Conservation (phyloP, 2,888 invertebrate genomes). For the Ptilodon capucinus region DNA sequence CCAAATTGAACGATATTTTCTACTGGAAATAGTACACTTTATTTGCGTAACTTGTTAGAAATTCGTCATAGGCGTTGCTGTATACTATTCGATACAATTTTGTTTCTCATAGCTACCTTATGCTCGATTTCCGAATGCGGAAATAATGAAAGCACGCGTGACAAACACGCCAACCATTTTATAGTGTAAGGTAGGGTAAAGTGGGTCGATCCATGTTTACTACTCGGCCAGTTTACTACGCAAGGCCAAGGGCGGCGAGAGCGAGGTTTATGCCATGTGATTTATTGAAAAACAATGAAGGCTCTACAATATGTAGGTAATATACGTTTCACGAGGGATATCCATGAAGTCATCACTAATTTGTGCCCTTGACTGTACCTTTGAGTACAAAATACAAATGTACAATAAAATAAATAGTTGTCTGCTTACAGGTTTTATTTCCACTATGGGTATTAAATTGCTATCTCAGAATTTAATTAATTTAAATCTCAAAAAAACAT, state of each 20-base stretch:
- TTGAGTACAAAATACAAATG: too few relatives aligned
- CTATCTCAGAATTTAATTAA: too few relatives aligned
- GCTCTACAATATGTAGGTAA: too few relatives aligned
- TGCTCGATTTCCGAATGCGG: constrained; percentile 6
- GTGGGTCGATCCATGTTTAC: constrained; percentile 28
- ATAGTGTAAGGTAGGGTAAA: constrained; percentile 18
- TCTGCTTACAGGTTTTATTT: too few relatives aligned
- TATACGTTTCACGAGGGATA: background rate
- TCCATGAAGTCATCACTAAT: too few relatives aligned
- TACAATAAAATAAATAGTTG: too few relatives aligned
- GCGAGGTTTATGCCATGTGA: background rate
- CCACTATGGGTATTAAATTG: too few relatives aligned
- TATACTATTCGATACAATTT: background rate
- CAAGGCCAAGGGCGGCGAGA: constrained; percentile 25
- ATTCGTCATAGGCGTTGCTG: background rate
- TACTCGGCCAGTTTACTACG: constrained; percentile 21
- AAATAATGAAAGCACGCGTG: constrained; percentile 24
- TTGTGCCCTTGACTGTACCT: too few relatives aligned
- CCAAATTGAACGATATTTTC: too few relatives aligned
- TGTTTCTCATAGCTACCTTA: background rate
- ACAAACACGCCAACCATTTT: constrained; percentile 25
- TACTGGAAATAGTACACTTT: too few relatives aligned
- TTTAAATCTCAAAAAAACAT: too few relatives aligned
- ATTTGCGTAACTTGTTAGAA: too few relatives aligned
- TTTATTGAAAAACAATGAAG: background rate